Base-by-base conservation (phyloP, 2,113 vertebrate genomes). In the Lates calcarifer region DNA sequence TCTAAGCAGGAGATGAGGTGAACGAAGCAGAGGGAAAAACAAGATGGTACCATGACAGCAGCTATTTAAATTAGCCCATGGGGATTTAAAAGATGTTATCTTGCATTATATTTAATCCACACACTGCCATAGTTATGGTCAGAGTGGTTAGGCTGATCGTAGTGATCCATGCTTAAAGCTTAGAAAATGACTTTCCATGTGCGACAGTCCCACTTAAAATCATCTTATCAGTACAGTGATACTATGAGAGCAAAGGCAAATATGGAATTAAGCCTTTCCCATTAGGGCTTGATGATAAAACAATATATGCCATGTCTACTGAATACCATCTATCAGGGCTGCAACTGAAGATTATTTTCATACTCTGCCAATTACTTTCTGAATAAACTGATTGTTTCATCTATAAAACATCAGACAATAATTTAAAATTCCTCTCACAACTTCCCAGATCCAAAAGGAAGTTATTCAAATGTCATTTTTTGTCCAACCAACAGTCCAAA, bases 51-150 rank as follows among this genome's bases (percentile, higher is more conserved):
- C 56, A 85, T 17, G 13, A 75, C 41, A 72, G 35, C 89, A 75
- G 51, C 33, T 68, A 70, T 78, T 84, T 85, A 81, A 91, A 84
- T 84, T 31, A 67, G 58, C 58, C 39, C 26, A 33, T 53, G 33
- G 33, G 56, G 29, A 71, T 78, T 75, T 67, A 64, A 68, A 56
- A 55, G 43, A 77, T 73, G 41, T 41, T 71, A 88, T 86, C 60
- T 51, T 57, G 26, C 14, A 20, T 55, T 73, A 28, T 74, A 79
- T 78, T 82, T 73, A 71, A 83, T 83, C 79, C 53, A 60, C 45
- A 67, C n/a, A 55, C 41, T 68, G 70, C 35, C 35, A 78, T 64
- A 69, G 47, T 26, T 56, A 26, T 43, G 57, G 69, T 74, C 66
- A 73, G 63, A 68, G 45, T 33, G 31, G 68, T 71, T 13, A 58